Evolutionary conservation across 2,113 vertebrate genomes (phyloP), one percentile per base, ranked within the genome.

Genomic region (Cavia porcellus): DNA sequence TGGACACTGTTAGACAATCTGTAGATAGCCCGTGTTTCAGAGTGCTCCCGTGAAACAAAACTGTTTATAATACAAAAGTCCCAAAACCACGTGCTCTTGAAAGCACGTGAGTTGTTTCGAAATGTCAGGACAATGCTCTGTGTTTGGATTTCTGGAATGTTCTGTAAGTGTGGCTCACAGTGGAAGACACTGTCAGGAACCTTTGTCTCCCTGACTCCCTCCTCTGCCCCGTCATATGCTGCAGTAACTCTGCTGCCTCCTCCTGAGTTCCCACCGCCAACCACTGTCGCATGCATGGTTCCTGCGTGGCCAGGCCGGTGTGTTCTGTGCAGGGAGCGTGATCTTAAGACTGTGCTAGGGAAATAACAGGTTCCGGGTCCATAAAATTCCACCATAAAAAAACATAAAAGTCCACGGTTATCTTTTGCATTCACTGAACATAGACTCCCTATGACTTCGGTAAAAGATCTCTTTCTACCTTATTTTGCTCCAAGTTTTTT

Each of bases 341-440:
- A 24, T 19, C 14, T 7, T 30, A 85, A 64, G 7, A n/a, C 35
- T 14, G 1, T 30, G 30, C 68, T 84, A 47, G 25, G 84, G 70
- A 91, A 64, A 19, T 45, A 4, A 28, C 24, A n/a, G 5, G 0
- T 19, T 68, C 57, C 24, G 14, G 24, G 20, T 55, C 17, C 47
- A n/a, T n/a, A n/a, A n/a, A n/a, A n/a, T n/a, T n/a, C n/a, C n/a
- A n/a, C n/a, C n/a, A n/a, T n/a, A n/a, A n/a, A n/a, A n/a, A n/a
- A n/a, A n/a, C 30, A 61, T 24, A 11, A 94, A 96, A 75, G 47
- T 66, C 12, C 45, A 11, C 32, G 35, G 89, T 86, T 75, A 81
- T 68, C n/a, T 96, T 89, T 85, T 30, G 14, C 9, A 0, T 79
- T 79, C 35, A 72, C 17, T 22, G 70, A n/a, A 84, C 24, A 20